Evolutionary conservation across 2,113 vertebrate species (phyloP).

Genomic region (Alexandromys fortis): DNA sequence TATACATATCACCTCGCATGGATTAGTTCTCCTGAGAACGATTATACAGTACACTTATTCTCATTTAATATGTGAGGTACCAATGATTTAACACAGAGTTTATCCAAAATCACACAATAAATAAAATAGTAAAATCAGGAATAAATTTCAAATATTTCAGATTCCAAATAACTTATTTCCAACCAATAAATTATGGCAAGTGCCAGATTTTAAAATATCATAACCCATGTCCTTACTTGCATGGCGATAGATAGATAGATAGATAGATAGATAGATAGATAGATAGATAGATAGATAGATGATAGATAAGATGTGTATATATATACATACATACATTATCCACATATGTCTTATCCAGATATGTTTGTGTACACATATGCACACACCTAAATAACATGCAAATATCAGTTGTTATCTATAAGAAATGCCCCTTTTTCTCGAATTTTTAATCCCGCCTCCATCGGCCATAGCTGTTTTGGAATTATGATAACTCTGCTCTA

Average conservation of each 20-base stretch:
- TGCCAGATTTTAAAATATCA: slow-evolving; percentile 27
- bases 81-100: background rate
- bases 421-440: slow-evolving; percentile 55
- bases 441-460: slow-evolving; percentile 53
- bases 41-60: background rate
- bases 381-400: slow-evolving; percentile 64
- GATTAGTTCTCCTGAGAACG: slow-evolving; percentile 26
- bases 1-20: slow-evolving; percentile 8
- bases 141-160: slow-evolving; percentile 9
- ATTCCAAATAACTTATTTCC: slow-evolving; percentile 7
- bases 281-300: too few relatives aligned
- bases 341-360: background rate
- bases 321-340: background rate
- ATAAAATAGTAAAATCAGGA: slow-evolving; percentile 11
- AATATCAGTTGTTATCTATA: slow-evolving; percentile 23
- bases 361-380: background rate
- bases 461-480: slow-evolving; percentile 69
- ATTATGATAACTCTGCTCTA: slow-evolving; percentile 66
- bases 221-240: background rate
- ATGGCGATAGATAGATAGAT: background rate
- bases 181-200: slow-evolving; percentile 18
- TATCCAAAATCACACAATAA: slow-evolving; percentile 27
- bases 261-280: background rate
- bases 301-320: too few relatives aligned
- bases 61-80: slow-evolving; percentile 7